Evolutionary conservation across 1,140 invertebrate species (phyloP).

Genomic region (Ceratosolen fusciceps): DNA sequence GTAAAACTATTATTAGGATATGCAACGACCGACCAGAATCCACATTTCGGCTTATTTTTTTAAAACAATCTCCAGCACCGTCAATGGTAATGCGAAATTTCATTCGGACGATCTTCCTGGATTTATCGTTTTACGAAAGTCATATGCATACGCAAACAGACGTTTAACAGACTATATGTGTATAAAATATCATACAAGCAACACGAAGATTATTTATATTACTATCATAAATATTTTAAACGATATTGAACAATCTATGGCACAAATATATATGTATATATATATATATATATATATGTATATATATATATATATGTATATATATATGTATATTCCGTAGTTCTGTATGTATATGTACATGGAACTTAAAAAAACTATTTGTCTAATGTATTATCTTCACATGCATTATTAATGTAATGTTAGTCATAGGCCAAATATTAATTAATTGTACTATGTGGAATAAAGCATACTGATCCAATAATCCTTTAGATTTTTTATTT

Average conservation of each 20-base stretch:
- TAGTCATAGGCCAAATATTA: constrained; percentile 41
- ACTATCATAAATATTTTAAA: background rate
- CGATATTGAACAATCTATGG: constrained; percentile 38
- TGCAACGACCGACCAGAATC: constrained; percentile 14
- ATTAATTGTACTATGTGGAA: constrained; percentile 41
- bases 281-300: constrained; percentile 43
- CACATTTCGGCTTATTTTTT: constrained; percentile 38
- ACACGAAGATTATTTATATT: background rate
- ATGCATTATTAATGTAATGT: constrained; percentile 46
- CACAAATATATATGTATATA: constrained; percentile 40
- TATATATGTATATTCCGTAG: no score
- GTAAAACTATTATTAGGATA: constrained; percentile 16
- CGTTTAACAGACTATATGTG: constrained; percentile 25
- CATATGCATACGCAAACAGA: constrained; percentile 7
- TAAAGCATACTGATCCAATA: constrained; percentile 29
- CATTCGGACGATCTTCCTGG: background rate
- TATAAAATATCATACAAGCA: constrained; percentile 23
- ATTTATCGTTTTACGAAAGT: background rate
- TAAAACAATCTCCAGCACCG: constrained; percentile 32
- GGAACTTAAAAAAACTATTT: constrained; percentile 41
- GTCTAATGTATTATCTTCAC: constrained; percentile 37
- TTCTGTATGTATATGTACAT: constrained; percentile 40
- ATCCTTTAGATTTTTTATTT: constrained; percentile 36
- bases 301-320: no score
- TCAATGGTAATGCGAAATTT: background rate